Evolutionary conservation across 2,797 vertebrate species (phyloP).

Genomic region (Enteromius afrohamiltoni): DNA sequence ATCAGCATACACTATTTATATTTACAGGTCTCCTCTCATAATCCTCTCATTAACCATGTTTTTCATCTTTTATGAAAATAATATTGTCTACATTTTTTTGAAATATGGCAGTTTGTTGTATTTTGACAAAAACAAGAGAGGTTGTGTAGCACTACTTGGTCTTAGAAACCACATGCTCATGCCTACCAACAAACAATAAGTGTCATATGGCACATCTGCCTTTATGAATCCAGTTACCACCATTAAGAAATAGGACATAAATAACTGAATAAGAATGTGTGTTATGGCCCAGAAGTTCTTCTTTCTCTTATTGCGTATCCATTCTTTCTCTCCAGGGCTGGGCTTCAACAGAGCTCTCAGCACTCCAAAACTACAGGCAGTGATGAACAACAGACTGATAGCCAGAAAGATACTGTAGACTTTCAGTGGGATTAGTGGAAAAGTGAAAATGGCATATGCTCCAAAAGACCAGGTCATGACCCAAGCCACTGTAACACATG

Average conservation of each 20-base stretch:
- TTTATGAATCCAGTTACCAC: not conserved
- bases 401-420: not conserved
- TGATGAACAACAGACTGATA: not conserved
- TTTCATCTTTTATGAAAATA: no score
- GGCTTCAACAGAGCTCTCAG: slow-evolving; percentile 36
- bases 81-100: not conserved
- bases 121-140: slow-evolving; percentile 29
- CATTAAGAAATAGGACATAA: slow-evolving; percentile 2
- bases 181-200: not conserved
- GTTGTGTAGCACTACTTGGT: slow-evolving; percentile 31
- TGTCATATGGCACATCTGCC: not conserved
- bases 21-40: no score
- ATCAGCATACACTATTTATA: not conserved
- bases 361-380: slow-evolving; percentile 45
- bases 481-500: slow-evolving; percentile 11
- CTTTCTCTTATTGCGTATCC: slow-evolving; percentile 41
- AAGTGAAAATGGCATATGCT: not conserved
- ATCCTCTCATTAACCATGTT: no score
- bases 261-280: slow-evolving; percentile 22
- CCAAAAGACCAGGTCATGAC: not conserved
- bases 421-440: accelerated
- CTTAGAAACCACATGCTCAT: slow-evolving; percentile 28
- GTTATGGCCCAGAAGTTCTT: slow-evolving; percentile 42
- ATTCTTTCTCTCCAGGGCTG: slow-evolving; percentile 23
- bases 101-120: slow-evolving; percentile 18